Base-by-base conservation (phyloP, 1,140 invertebrate genomes). In the Calephelis nemesis region DNA sequence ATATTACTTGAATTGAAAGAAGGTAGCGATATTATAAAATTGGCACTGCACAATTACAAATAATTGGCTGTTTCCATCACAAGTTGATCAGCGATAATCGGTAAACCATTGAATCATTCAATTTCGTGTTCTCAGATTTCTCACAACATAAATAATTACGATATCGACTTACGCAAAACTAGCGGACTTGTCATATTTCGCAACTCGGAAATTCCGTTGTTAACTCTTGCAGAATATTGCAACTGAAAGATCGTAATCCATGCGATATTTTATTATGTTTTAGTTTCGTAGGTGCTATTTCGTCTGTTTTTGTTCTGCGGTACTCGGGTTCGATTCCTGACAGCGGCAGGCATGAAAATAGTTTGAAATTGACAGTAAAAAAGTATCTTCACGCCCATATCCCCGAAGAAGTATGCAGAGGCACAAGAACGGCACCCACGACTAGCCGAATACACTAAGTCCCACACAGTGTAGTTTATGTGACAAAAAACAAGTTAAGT, bases 91-190 rank as follows among this genome's bases (percentile, higher is more conserved):
- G 10, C 54, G 39, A 12, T 39, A 40, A 7, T 30, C 30, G 39
- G 12, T 39, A 58, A 30, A 40, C 40, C 30, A 30, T 58, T 30
- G 54, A 58, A 19, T 58, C 54, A 58, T 58, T 58, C 19, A 39
- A 69, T 66, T 52, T 58, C 63, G 52, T 63, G 54, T 47, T 50
- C 15, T 58, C 65, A 40, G n/a, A 58, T 58, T 58, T 7, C 54
- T 39, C 19, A 58, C 54, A 65, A 40, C 45, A 50, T 63, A 67
- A 19, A 30, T 30, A 62, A 68, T 68, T 65, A 65, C 70, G 62
- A 69, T 69, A 69, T 67, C 62, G 48, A 54, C 70, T 74, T 72
- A 63, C 73, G 73, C 67, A 69, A 66, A 72, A 70, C 62, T n/a
- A 72, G 64, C 66, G 62, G 65, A 69, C 68, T 68, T 65, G 40